Evolutionary conservation across 2,797 vertebrate species (phyloP), one percentile per base, ranked within the genome.

Genomic region (Rachycentron canadum): DNA sequence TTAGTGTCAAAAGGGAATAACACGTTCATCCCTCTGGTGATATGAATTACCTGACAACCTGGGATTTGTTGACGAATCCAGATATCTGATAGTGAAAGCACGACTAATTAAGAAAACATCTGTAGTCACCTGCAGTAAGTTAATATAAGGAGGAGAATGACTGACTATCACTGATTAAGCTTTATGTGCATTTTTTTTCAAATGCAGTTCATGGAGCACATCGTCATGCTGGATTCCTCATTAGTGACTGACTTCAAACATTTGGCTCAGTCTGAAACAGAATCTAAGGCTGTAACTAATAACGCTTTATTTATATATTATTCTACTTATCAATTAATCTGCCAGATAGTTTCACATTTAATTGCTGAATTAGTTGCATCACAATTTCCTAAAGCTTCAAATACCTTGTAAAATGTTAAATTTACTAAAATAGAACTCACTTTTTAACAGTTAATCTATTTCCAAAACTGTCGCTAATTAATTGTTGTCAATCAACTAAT

Each of bases 1-100:
- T 28, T 61, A 9, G 19, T 32, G 23, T 87, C 62, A 34, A 21
- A 12, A 17, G 11, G 47, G 19, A 59, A 36, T 36, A 7, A 57
- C 32, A 13, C 3, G 13, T 16, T 69, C 66, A 45, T 13, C 0
- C 5, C 32, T 45, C 2, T 64, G 57, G 43, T 55, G 1, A 25
- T 50, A 1, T 16, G 45, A 45, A 10, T 43, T 34, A 30, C 43
- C 26, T 14, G 7, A 23, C 43, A 57, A 21, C 53, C 7, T 61
- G 12, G 49, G 4, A 52, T 68, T 67, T 64, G 19, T 21, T 34
- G 41, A 69, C 12, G 14, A 25, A 8, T 43, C 23, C 12, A 36
- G 13, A 62, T 69, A 7, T 19, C 3, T 41, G 14, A 19, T n/a
- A n/a, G 28, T 47, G 19, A 21, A 25, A 23, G 36, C 4, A 0